Base-by-base conservation (phyloP, 2,888 invertebrate genomes). In the Coleophora flavipennella region DNA sequence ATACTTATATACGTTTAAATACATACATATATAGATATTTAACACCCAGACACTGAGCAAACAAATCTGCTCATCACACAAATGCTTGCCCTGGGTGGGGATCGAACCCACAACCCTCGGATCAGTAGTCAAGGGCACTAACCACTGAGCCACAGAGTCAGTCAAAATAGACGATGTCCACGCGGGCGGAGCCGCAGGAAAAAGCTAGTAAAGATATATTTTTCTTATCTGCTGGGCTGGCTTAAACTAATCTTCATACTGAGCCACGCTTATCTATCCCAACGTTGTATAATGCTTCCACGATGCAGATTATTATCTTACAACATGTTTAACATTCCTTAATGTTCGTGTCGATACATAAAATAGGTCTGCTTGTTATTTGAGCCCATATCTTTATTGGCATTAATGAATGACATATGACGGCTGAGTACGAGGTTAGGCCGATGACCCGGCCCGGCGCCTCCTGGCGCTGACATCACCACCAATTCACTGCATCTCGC, bases 391-490 rank as follows among this genome's bases (percentile, higher is more conserved):
- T 50, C 50, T 56, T 51, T 49, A 53, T 51, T 54, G 50, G 44
- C 42, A 40, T 39, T 42, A 39, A 42, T 42, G 42, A 39, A 42
- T 42, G 42, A 42, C 33, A 38, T 44, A 41, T 43, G 52, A 41
- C 43, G 40, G 47, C 39, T 42, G 45, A n/a, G n/a, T n/a, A n/a
- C 49, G 49, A 54, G 53, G 54, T 48, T 46, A 40, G 59, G 57
- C 51, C 60, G 57, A 55, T 50, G 60, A 60, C 60, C 58, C 45
- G 42, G 39, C 48, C 58, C 45, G 42, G 39, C 48, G 44, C 41
- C 41, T 29, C 29, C 26, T 33, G 40, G 39, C 43, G 48, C 49
- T 51, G 53, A 55, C 55, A 49, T 55, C 54, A 53, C 45, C 41
- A 26, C 29, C 38, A 41, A 35, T 38, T 38, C 41, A 10, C 14